A percentile compares a stretch with the other conserved stretches of the same genome.
Evolutionary conservation across 2,113 vertebrate species (phyloP).

Genomic region (Salvelinus namaycush): DNA sequence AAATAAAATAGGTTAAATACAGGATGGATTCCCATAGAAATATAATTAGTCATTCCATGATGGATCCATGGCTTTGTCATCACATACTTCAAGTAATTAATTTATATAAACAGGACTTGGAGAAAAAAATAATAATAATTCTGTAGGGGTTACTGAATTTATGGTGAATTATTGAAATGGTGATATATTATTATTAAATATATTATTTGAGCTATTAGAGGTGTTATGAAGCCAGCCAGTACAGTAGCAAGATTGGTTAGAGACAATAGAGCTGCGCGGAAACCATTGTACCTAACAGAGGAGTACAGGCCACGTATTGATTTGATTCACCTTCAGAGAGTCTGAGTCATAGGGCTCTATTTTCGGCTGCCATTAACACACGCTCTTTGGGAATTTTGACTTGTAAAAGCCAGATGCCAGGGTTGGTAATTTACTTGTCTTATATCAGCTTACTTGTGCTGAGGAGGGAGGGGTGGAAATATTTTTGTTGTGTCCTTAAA

Average conservation of each 20-base stretch:
- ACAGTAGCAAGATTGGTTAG: constrained; percentile 24
- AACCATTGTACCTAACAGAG: too few species aligned
- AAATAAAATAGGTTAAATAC: background rate
- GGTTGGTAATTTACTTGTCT: too few species aligned
- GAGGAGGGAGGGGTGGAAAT: too few species aligned
- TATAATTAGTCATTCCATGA: too few species aligned
- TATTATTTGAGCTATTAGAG: constrained; percentile 18
- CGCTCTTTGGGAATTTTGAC: too few species aligned
- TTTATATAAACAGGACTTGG: background rate
- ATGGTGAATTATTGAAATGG: constrained; percentile 2
- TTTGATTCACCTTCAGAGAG: background rate
- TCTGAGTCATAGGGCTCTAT: background rate
- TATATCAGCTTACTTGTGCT: too few species aligned
- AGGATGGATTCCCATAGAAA: background rate
- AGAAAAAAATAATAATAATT: background rate
- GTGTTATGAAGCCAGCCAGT: constrained; percentile 33
- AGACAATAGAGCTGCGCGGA: constrained; percentile 26
- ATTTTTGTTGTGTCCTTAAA: too few species aligned
- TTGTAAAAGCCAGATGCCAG: too few species aligned
- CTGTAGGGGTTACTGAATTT: background rate
- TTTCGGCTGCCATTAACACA: too few species aligned
- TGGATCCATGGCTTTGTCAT: background rate
- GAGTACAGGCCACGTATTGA: too few species aligned
- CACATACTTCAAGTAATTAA: background rate
- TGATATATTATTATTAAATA: background rate